Evolutionary conservation across 2,888 invertebrate species (phyloP).

Genomic region (Xestia rhomboidea): DNA sequence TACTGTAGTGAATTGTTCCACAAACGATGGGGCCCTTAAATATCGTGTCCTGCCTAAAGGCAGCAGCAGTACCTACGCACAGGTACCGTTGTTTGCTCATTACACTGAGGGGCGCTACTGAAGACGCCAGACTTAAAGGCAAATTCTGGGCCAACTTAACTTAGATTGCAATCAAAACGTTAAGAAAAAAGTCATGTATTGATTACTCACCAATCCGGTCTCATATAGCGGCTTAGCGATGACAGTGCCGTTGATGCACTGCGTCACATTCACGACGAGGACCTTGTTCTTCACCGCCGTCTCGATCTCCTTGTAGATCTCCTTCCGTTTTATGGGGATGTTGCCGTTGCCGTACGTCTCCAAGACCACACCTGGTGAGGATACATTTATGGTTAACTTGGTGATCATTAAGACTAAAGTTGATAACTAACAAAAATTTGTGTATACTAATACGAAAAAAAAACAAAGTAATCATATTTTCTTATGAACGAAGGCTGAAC

Average conservation of each 20-base stretch:
- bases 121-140: not conserved
- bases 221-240: constrained; percentile 93
- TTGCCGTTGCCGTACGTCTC: constrained; percentile 99
- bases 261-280: constrained; percentile 97
- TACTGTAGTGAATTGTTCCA: not conserved
- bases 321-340: constrained; percentile 95
- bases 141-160: not conserved
- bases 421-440: too few relatives aligned
- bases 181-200: not conserved
- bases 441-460: too few relatives aligned
- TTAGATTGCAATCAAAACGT: not conserved
- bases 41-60: not conserved
- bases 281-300: constrained; percentile 94
- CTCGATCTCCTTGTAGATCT: constrained; percentile 94
- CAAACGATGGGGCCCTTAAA: not conserved
- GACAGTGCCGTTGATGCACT: constrained; percentile 97
- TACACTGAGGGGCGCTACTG: not conserved
- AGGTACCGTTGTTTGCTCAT: not conserved
- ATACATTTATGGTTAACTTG: not conserved
- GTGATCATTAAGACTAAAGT: not conserved
- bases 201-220: constrained; percentile 93
- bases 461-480: not conserved
- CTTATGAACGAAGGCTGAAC: not conserved
- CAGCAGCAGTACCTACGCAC: not conserved
- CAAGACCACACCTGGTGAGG: constrained; percentile 93